Base-by-base conservation (phyloP, 2,888 invertebrate genomes). In the Cataglyphis albicans region DNA sequence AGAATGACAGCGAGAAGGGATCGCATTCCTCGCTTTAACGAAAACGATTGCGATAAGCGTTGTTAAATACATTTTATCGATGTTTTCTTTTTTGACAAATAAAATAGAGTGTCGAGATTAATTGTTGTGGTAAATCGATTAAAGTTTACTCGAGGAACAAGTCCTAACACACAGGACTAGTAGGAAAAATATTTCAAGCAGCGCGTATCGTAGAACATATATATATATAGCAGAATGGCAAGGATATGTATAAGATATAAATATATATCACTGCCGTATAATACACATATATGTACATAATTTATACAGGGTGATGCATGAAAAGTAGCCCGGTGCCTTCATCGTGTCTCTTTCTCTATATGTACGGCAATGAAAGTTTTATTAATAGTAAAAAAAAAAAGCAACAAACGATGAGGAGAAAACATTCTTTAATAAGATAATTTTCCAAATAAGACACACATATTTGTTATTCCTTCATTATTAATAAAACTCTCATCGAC, bases 241-340 rank as follows among this genome's bases (percentile, higher is more conserved):
- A 88, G 84, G 90, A 89, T 88, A 90, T 83, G 29, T 57, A 73
- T 38, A 88, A 88, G 92, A 92, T 21, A 44, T 91, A 90, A 90
- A 91, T 92, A 88, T 92, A 92, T 57, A 92, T 92, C 94, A 94
- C 93, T 94, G 93, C 94, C 94, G 93, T 93, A 92, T 65, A 52
- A 65, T 9, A 44, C 41, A 41, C 41, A 44, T 12, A 29, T 91
- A 29, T 93, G 93, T 93, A 93, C 88, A 92, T 92, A 92, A 85
- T 91, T 92, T 89, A 89, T 92, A 93, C 55, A 41, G 41, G 57
- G 12, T 67, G 55, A 29, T 29, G 38, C 67, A 41, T 35, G 29
- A n/a, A 29, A 67, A 41, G 7, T 21, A 75, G 29, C 35, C 35
- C 7, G 63, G 18, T 48, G 29, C 21, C 55, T 67, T 9, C 35